Percentiles rank a stretch among this genome's conserved stretches.
Conservation (phyloP, 2,888 invertebrate species). For the Troides oblongomaculatus region DNA sequence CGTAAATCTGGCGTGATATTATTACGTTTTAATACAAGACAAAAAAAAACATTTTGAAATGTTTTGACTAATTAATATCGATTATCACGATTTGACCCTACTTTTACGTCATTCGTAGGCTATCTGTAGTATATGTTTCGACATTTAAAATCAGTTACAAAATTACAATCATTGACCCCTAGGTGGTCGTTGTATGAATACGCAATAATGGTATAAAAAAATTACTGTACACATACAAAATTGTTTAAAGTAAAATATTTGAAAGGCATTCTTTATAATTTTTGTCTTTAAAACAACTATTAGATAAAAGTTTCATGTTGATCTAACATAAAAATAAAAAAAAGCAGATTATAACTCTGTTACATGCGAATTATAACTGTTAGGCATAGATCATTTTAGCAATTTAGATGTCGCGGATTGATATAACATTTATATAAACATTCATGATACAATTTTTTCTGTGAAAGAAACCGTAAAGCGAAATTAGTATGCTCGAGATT, state of each 20-base stretch:
- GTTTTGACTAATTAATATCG: conserved; percentile 13
- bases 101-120: conserved; percentile 26
- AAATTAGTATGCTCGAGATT: not conserved
- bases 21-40: conserved; percentile 6
- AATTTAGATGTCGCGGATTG: not conserved
- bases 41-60: conserved; percentile 1
- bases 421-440: not conserved
- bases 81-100: conserved; percentile 20
- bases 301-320: not conserved
- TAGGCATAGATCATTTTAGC: not conserved
- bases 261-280: not conserved
- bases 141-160: conserved; percentile 17
- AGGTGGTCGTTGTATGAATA: not conserved
- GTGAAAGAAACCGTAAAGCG: not conserved
- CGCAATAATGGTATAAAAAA: not conserved
- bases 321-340: too few relatives aligned
- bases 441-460: not conserved
- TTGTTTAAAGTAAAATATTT: not conserved
- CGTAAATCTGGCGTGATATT: conserved; percentile 17
- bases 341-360: too few relatives aligned
- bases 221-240: not conserved
- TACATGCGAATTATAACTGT: too few relatives aligned
- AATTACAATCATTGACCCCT: conserved; percentile 16
- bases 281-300: not conserved
- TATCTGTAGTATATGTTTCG: conserved; percentile 7